Evolutionary conservation across 1,140 invertebrate species (phyloP).

Genomic region (Oreohelix idahoensis): DNA sequence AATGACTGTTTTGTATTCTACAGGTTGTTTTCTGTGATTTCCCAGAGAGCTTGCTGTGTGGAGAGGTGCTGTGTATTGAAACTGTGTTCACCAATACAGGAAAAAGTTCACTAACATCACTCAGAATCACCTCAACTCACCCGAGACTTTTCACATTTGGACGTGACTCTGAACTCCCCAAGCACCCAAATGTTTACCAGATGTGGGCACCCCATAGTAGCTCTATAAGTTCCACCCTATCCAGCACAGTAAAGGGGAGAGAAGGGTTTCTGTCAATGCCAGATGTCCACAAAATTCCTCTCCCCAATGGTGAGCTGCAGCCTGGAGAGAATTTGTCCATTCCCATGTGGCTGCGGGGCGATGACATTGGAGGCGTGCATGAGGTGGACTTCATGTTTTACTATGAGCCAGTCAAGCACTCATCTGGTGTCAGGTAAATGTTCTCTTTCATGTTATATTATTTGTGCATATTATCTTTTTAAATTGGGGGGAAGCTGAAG

Average conservation of each 20-base stretch:
- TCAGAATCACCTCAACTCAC: constrained; percentile 80
- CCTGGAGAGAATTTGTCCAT: constrained; percentile 77
- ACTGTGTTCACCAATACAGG: constrained; percentile 82
- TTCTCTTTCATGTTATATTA: constrained; percentile 1
- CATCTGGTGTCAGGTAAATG: constrained; percentile 67
- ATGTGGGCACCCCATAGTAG: constrained; percentile 37
- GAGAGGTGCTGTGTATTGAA: constrained; percentile 81
- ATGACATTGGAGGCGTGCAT: constrained; percentile 78
- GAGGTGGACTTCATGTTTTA: constrained; percentile 82
- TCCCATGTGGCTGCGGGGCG: constrained; percentile 81
- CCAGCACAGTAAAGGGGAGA: constrained; percentile 10
- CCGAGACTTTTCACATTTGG: constrained; percentile 80
- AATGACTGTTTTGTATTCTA: constrained; percentile 54
- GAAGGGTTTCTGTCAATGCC: constrained; percentile 30
- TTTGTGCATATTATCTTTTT: too few relatives aligned
- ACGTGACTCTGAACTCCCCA: constrained; percentile 57
- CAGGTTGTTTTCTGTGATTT: constrained; percentile 82
- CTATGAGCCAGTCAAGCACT: constrained; percentile 78
- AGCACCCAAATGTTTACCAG: constrained; percentile 61
- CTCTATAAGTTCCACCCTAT: constrained; percentile 13
- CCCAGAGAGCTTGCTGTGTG: constrained; percentile 80
- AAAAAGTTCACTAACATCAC: constrained; percentile 78
- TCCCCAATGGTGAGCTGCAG: constrained; percentile 71
- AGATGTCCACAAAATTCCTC: constrained; percentile 58
- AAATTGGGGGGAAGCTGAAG: too few relatives aligned